Percentiles rank a stretch among this genome's conserved stretches.
phyloP scores from a whole-genome alignment of 1,140 invertebrate genomes.

The Agrilus planipennis region DNA sequence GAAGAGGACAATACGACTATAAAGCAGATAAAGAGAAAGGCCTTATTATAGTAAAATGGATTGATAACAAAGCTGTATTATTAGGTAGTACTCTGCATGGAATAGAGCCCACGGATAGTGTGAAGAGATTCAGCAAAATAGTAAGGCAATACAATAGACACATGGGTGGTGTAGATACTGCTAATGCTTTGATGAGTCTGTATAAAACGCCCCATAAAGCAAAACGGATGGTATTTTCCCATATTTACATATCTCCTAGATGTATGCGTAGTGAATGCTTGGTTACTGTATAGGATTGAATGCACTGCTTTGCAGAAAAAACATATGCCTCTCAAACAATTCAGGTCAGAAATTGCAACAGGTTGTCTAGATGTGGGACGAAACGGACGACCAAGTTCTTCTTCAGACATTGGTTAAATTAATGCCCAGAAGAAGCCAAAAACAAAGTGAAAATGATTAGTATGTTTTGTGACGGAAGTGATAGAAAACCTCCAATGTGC shows the following conservation, averaged over 20 bases:
- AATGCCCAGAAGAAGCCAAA: too few species aligned
- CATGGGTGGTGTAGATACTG: slow-evolving; percentile 1
- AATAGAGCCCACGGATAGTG: neutral
- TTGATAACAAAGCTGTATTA: neutral
- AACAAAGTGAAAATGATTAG: too few species aligned
- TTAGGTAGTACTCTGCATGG: neutral
- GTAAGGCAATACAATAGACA: neutral
- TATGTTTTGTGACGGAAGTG: too few species aligned
- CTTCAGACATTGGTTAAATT: too few species aligned
- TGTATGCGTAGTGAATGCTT: slow-evolving; percentile 8
- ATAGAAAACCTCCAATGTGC: too few species aligned
- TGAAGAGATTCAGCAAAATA: neutral
- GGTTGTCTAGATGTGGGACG: too few species aligned
- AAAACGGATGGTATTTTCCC: slow-evolving; percentile 9
- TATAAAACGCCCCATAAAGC: slow-evolving; percentile 7
- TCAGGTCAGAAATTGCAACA: slow-evolving; percentile 4
- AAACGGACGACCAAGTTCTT: too few species aligned
- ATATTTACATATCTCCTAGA: slow-evolving; percentile 8
- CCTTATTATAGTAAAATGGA: neutral
- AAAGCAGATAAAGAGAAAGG: neutral
- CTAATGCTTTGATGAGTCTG: slow-evolving; percentile 6
- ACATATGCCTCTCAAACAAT: too few species aligned
- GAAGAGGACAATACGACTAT: neutral
- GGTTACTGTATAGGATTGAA: slow-evolving; percentile 1
- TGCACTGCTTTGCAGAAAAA: too few species aligned